Evolutionary conservation across 1,140 invertebrate genomes (phyloP).

Genomic region (Callitettix versicolor): DNA sequence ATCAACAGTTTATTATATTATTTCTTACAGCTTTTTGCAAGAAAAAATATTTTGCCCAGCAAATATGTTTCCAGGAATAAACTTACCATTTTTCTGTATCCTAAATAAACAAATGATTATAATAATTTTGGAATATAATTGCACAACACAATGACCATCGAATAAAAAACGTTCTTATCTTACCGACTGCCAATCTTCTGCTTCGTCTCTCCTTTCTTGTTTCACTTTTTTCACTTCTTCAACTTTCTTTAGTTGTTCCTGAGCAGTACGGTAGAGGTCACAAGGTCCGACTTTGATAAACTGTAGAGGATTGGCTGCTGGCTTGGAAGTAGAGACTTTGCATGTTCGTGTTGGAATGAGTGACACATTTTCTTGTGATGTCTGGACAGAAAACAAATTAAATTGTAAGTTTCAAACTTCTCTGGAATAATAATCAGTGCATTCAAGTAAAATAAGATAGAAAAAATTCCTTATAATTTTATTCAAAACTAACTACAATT

Average conservation of each 20-base stretch:
- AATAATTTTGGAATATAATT: too few species aligned
- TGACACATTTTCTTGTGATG: slow-evolving; percentile 15
- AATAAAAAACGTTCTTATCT: too few species aligned
- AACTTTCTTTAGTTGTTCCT: slow-evolving; percentile 74
- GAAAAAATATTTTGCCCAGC: too few species aligned
- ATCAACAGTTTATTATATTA: too few species aligned
- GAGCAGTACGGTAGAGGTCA: slow-evolving; percentile 68
- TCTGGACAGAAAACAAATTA: slow-evolving; percentile 2
- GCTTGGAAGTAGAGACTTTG: slow-evolving; percentile 51
- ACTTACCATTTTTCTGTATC: too few species aligned
- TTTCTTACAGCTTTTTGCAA: too few species aligned
- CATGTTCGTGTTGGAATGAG: slow-evolving; percentile 15
- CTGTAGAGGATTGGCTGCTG: slow-evolving; percentile 74
- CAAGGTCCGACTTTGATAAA: slow-evolving; percentile 81
- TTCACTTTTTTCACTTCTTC: slow-evolving; percentile 73
- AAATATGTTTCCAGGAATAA: too few species aligned
- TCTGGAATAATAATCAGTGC: neutral
- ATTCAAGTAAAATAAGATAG: neutral
- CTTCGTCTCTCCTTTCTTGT: slow-evolving; percentile 62
- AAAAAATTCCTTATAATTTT: too few species aligned
- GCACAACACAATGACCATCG: too few species aligned
- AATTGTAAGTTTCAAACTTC: neutral
- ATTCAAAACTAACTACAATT: neutral
- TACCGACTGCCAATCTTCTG: slow-evolving; percentile 88
- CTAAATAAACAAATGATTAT: too few species aligned